Percentiles rank a stretch among this genome's conserved stretches.
phyloP scores from a whole-genome alignment of 1,140 invertebrate species.

The Micrasema longulum region DNA sequence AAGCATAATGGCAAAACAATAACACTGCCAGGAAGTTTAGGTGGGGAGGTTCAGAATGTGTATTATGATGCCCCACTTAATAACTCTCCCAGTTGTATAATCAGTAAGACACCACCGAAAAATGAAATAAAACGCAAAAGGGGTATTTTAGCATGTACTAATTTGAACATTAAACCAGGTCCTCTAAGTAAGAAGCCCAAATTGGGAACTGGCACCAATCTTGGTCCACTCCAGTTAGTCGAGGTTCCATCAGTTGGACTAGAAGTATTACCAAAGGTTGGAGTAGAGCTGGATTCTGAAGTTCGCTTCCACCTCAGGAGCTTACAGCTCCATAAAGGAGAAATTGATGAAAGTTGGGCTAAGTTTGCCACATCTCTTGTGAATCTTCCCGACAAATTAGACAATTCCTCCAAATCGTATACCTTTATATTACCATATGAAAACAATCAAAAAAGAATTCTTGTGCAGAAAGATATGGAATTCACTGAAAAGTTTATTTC shows the following conservation, averaged over 20 bases:
- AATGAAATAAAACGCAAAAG: constrained; percentile 22
- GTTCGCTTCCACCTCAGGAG: constrained; percentile 50
- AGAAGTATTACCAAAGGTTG: constrained; percentile 57
- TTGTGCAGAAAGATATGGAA: constrained; percentile 55
- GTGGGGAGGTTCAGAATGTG: constrained; percentile 29
- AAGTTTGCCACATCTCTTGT: constrained; percentile 60
- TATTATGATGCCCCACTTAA: constrained; percentile 2
- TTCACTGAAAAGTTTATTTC: constrained; percentile 24
- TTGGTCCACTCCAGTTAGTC: constrained; percentile 51
- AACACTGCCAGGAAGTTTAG: constrained; percentile 35
- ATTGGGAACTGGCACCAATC: constrained; percentile 47
- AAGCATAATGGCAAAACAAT: constrained; percentile 32
- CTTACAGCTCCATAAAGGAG: constrained; percentile 46
- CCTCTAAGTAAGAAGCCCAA: constrained; percentile 59
- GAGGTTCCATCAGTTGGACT: constrained; percentile 58
- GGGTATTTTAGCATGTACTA: constrained; percentile 36
- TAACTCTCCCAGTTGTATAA: background rate
- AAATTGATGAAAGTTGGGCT: constrained; percentile 57
- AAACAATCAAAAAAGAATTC: constrained; percentile 58
- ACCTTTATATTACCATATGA: constrained; percentile 58
- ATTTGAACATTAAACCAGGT: constrained; percentile 58
- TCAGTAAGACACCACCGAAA: background rate
- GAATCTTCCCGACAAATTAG: constrained; percentile 20
- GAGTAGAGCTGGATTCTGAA: constrained; percentile 56
- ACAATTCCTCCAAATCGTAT: constrained; percentile 45